Percentiles rank a stretch among this genome's conserved stretches.
Evolutionary conservation across 2,113 vertebrate genomes (phyloP).

Genomic region (Catharus minimus): DNA sequence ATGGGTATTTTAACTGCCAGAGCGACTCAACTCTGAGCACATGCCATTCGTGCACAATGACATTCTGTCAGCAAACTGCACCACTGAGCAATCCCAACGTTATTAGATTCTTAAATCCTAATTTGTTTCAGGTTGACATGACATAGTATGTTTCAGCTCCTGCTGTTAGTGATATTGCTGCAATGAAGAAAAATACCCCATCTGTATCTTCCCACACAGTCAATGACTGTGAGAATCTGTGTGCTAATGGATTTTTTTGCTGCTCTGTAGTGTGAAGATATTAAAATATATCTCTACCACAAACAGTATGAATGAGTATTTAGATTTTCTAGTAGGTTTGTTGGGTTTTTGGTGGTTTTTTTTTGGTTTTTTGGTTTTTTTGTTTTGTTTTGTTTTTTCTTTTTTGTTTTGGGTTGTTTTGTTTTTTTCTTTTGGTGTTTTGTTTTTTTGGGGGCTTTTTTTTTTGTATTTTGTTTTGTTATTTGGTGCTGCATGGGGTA

Average conservation of each 20-base stretch:
- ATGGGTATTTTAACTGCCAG: not conserved
- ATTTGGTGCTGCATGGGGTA: not conserved
- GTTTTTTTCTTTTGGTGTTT: too few relatives aligned
- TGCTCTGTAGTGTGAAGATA: constrained; percentile 16
- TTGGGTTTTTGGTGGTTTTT: not conserved
- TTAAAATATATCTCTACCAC: constrained; percentile 23
- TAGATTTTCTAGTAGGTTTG: not conserved
- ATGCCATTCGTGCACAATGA: not conserved
- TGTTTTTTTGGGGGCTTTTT: too few relatives aligned
- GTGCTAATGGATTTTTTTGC: constrained; percentile 27
- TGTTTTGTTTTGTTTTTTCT: too few relatives aligned
- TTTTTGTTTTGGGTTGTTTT: too few relatives aligned
- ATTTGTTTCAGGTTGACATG: constrained; percentile 59
- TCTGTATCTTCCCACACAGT: constrained; percentile 25
- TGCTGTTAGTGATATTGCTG: constrained; percentile 45
- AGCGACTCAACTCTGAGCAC: not conserved
- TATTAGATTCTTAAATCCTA: constrained; percentile 44
- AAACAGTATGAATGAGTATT: constrained; percentile 42
- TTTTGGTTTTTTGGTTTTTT: too few relatives aligned
- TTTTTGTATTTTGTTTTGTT: not conserved
- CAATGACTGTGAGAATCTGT: constrained; percentile 22
- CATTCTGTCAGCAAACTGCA: constrained; percentile 43
- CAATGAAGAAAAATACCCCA: not conserved
- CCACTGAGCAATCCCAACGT: constrained; percentile 13
- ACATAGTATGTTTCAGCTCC: constrained; percentile 17